These are phyloP conservation scores for Xenopus borealis DNA, from an alignment of 2,113 vertebrate genomes.

Conservation along the genomic window DNA sequence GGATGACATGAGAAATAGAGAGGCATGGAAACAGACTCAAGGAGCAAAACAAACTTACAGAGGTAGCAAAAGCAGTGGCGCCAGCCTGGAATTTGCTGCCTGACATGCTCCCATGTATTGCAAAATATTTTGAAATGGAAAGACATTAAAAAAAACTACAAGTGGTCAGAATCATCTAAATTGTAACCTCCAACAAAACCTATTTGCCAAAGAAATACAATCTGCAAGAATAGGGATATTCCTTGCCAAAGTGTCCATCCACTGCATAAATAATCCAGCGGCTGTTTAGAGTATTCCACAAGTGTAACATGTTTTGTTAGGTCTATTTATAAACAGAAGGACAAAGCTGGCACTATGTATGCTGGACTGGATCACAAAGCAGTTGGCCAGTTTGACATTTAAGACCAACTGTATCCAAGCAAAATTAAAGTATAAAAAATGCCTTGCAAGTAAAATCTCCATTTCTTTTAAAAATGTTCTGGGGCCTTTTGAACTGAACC, in stretches of 20 bases:
- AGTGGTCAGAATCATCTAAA: constrained; percentile 17
- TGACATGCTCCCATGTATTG: neutral
- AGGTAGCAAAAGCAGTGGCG: too few species aligned
- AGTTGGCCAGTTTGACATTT: constrained; percentile 16
- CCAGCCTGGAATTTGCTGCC: neutral
- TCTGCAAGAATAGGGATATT: constrained; percentile 3
- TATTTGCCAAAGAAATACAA: constrained; percentile 11
- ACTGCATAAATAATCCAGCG: constrained; percentile 30
- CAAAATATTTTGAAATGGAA: neutral
- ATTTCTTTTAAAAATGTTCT: too few species aligned
- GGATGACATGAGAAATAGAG: too few species aligned
- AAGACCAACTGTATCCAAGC: neutral
- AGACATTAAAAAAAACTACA: constrained; percentile 1
- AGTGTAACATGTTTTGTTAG: constrained; percentile 28
- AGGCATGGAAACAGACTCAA: too few species aligned
- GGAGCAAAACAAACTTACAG: too few species aligned
- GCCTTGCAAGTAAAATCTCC: too few species aligned
- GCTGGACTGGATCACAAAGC: constrained; percentile 19
- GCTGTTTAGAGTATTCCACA: constrained; percentile 24
- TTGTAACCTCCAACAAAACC: constrained; percentile 12
- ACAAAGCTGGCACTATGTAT: constrained; percentile 2
- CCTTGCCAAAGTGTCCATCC: constrained; percentile 18
- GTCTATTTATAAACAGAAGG: constrained; percentile 31
- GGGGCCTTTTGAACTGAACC: too few species aligned
- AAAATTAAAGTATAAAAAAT: neutral